phyloP scores from a whole-genome alignment of 2,888 invertebrate genomes.

The Seira ritae region DNA sequence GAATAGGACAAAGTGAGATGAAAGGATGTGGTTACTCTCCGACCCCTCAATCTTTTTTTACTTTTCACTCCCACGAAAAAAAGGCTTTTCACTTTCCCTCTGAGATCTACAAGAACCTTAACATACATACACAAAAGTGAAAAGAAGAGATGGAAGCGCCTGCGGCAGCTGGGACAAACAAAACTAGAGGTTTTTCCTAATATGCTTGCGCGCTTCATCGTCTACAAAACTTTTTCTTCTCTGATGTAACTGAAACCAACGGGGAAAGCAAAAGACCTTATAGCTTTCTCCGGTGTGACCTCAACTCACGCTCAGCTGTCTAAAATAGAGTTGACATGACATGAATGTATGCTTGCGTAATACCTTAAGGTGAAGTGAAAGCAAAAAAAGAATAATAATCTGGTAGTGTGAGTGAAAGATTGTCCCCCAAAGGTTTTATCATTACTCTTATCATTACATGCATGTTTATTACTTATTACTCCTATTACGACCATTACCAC shows the following conservation, averaged over 20 bases:
- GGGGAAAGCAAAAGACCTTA: too few species aligned
- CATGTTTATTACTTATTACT: constrained; percentile 5
- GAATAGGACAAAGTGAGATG: constrained; percentile 12
- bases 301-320: too few species aligned
- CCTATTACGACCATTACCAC: too few species aligned
- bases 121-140: neutral
- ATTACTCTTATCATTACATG: constrained; percentile 21
- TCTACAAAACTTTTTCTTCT: neutral
- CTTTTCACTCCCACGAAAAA: neutral
- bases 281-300: too few species aligned
- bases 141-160: constrained; percentile 7
- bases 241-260: too few species aligned
- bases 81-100: neutral
- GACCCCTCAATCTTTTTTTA: neutral
- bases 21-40: constrained; percentile 13
- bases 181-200: constrained; percentile 8
- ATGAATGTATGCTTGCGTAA: too few species aligned
- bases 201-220: neutral
- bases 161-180: constrained; percentile 9
- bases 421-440: constrained; percentile 10
- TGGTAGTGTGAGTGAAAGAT: constrained; percentile 30
- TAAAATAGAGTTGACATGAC: too few species aligned
- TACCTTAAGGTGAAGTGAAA: too few species aligned
- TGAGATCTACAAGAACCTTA: too few species aligned
- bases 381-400: too few species aligned